These are phyloP conservation scores for Euthynnus affinis DNA, from an alignment of 2,797 vertebrate genomes.

Conservation along the genomic window DNA sequence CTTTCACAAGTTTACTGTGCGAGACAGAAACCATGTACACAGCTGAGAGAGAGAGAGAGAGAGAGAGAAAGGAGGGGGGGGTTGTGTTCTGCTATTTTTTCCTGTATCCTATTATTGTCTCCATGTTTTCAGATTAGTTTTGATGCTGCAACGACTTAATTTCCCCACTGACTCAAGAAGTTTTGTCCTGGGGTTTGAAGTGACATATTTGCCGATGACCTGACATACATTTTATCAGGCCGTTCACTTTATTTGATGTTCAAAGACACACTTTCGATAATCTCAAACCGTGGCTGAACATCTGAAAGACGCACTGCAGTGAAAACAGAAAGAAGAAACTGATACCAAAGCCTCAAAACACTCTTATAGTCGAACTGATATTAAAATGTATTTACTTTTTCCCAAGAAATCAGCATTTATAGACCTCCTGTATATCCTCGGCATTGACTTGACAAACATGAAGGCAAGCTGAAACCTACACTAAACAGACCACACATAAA, in stretches of 20 bases:
- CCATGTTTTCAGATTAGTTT: neutral
- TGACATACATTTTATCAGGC: neutral
- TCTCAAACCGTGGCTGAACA: neutral
- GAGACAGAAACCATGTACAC: constrained; percentile 36
- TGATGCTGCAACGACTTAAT: neutral
- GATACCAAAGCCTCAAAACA: neutral
- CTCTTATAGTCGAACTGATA: neutral
- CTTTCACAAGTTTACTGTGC: constrained; percentile 21
- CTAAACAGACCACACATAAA: too few relatives aligned
- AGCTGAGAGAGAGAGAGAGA: neutral
- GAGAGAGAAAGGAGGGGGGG: too few relatives aligned
- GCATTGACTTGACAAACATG: too few relatives aligned
- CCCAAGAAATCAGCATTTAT: too few relatives aligned
- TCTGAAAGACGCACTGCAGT: neutral
- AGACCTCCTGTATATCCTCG: too few relatives aligned
- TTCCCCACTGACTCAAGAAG: neutral
- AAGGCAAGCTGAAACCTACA: too few relatives aligned
- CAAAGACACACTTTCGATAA: neutral
- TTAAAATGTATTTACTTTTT: too few relatives aligned
- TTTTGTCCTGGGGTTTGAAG: neutral
- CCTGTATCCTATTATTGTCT: neutral
- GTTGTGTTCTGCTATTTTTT: neutral
- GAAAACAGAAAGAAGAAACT: neutral
- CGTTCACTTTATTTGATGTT: neutral
- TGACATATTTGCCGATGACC: neutral